Percentiles rank a stretch among this genome's conserved stretches.
Conservation (phyloP, 2,888 invertebrate genomes). For the Aporophyla lueneburgensis region DNA sequence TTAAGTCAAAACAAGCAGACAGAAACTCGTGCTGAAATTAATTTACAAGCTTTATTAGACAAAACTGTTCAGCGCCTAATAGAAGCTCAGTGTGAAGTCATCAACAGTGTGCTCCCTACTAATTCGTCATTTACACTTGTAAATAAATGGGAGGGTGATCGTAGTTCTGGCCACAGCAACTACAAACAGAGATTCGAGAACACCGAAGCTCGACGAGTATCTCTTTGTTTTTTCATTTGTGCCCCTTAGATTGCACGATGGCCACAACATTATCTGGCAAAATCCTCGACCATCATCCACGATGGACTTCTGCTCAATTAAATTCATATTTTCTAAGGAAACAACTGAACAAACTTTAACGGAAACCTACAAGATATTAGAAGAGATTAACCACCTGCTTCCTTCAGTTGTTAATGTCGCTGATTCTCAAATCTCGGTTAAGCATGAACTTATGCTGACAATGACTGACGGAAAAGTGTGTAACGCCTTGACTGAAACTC, state of each 20-base stretch:
- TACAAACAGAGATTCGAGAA: constrained; percentile 20
- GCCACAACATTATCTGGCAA: constrained; percentile 17
- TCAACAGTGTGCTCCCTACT: too few relatives aligned
- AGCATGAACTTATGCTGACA: constrained; percentile 29
- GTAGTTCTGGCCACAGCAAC: constrained; percentile 7
- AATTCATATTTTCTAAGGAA: constrained; percentile 11
- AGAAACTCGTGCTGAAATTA: too few relatives aligned
- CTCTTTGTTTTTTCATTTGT: constrained; percentile 15
- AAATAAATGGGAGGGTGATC: not conserved
- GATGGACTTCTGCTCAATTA: constrained; percentile 6
- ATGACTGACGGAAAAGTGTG: constrained; percentile 36
- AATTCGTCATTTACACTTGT: too few relatives aligned
- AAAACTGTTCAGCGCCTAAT: too few relatives aligned
- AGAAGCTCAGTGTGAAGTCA: too few relatives aligned
- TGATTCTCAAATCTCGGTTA: constrained; percentile 31
- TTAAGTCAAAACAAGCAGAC: too few relatives aligned
- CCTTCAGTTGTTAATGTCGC: constrained; percentile 19
- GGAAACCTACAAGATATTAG: constrained; percentile 37
- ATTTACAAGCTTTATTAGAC: too few relatives aligned
- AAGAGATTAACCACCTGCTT: constrained; percentile 39
- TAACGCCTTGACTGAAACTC: constrained; percentile 47
- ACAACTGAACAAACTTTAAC: not conserved
- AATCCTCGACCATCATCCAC: constrained; percentile 21
- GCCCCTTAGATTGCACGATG: constrained; percentile 6
- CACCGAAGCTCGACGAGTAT: constrained; percentile 2